Percentiles rank a stretch among this genome's conserved stretches.
Evolutionary conservation across 2,797 vertebrate species (phyloP).

Genomic region (Enteromius paludinosus): DNA sequence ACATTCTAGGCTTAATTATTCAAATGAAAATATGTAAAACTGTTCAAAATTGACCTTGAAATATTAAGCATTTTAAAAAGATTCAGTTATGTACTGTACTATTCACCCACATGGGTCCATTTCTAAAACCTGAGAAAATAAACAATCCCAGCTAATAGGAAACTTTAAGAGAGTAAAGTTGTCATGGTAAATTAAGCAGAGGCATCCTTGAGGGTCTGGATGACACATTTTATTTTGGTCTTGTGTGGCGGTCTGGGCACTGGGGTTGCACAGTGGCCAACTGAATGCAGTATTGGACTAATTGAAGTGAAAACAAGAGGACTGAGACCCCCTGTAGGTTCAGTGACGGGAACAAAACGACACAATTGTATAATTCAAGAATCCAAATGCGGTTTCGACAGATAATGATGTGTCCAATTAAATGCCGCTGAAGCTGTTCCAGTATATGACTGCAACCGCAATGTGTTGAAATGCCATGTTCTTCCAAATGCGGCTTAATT

Average conservation of each 20-base stretch:
- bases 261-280: not conserved
- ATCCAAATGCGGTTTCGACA: conserved; percentile 25
- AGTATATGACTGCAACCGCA: conserved; percentile 22
- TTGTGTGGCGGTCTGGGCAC: not conserved
- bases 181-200: conserved; percentile 1
- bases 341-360: not conserved
- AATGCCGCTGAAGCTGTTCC: conserved; percentile 23
- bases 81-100: not conserved
- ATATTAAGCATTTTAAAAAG: not conserved
- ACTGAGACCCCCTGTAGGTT: conserved; percentile 5
- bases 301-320: conserved; percentile 36
- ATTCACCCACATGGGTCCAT: no score
- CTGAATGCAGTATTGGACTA: conserved; percentile 32
- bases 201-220: not conserved
- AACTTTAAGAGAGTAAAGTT: not conserved
- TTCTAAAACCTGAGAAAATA: not conserved
- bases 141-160: conserved; percentile 1
- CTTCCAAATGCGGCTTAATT: conserved; percentile 44
- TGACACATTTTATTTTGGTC: conserved; percentile 1
- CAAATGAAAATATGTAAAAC: not conserved
- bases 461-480: conserved; percentile 44
- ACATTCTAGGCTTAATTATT: not conserved
- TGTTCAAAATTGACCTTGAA: not conserved
- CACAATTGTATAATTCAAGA: conserved; percentile 31
- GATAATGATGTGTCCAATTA: conserved; percentile 53